Percentiles rank a stretch among this genome's conserved stretches.
Conservation (phyloP, 1,140 invertebrate species). For the Procambarus clarkii region DNA sequence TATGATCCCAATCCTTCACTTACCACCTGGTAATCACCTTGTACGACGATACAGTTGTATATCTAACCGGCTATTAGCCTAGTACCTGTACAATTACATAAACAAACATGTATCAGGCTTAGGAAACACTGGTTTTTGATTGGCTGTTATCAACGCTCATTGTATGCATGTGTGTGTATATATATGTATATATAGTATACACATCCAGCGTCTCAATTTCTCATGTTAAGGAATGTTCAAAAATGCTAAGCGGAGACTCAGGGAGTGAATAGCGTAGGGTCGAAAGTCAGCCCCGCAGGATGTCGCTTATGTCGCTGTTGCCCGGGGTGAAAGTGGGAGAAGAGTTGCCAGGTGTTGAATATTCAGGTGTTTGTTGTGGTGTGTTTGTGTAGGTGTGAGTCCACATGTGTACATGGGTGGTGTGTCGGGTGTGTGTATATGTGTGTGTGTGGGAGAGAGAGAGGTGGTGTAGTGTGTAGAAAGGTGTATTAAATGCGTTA, state of each 20-base stretch:
- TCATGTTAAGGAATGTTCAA: not conserved
- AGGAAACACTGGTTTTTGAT: too few relatives aligned
- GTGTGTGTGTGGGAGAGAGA: too few relatives aligned
- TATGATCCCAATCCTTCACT: too few relatives aligned
- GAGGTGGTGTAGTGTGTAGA: not conserved
- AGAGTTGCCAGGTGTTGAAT: conserved; percentile 42
- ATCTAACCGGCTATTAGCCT: too few relatives aligned
- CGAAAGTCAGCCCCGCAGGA: conserved; percentile 40
- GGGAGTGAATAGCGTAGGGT: not conserved
- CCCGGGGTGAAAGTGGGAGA: conserved; percentile 50
- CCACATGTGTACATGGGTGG: too few relatives aligned
- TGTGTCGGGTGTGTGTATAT: not conserved
- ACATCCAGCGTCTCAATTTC: not conserved
- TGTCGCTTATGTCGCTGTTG: conserved; percentile 60
- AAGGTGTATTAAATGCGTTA: not conserved
- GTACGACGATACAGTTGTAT: too few relatives aligned
- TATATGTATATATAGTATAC: conserved; percentile 33
- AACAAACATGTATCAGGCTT: too few relatives aligned
- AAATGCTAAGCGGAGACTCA: too few relatives aligned
- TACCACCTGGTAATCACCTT: too few relatives aligned
- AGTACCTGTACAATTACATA: too few relatives aligned
- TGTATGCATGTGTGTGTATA: conserved; percentile 20
- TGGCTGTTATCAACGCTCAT: not conserved
- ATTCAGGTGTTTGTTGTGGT: not conserved
- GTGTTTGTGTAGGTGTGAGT: too few relatives aligned